Evolutionary conservation across 2,888 invertebrate genomes (phyloP).

Genomic region (Ectropis crepuscularia): DNA sequence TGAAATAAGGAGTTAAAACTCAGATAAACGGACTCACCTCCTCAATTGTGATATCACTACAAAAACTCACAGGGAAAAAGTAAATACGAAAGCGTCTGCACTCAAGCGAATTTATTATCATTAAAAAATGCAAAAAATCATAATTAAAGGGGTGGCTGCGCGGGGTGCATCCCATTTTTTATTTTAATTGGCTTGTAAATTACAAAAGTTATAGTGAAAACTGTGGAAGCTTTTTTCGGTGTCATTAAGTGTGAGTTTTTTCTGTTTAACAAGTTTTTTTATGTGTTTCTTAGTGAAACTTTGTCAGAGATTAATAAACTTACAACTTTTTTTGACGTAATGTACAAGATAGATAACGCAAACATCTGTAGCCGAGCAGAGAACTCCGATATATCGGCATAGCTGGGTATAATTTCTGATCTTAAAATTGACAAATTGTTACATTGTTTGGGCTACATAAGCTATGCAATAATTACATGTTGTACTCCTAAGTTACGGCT

Average conservation of each 20-base stretch:
- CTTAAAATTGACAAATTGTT: no score
- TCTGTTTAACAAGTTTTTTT: constrained; percentile 20
- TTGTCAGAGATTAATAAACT: no score
- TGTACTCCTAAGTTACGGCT: no score
- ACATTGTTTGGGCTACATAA: no score
- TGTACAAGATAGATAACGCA: no score
- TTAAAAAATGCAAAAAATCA: constrained; percentile 82
- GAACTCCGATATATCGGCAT: no score
- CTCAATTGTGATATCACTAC: constrained; percentile 31
- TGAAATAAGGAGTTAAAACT: background rate
- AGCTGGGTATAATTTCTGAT: no score
- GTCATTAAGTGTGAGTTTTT: constrained; percentile 52
- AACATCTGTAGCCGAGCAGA: no score
- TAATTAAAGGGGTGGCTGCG: constrained; percentile 79
- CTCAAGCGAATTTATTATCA: constrained; percentile 78
- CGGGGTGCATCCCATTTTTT: constrained; percentile 79
- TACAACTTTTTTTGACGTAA: no score
- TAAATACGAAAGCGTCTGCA: constrained; percentile 58
- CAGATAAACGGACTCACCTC: constrained; percentile 20
- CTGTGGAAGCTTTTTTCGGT: constrained; percentile 62
- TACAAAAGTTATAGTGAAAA: constrained; percentile 79
- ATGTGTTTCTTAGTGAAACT: constrained; percentile 5
- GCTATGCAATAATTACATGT: no score
- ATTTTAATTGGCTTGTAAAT: constrained; percentile 83
- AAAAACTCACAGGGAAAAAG: constrained; percentile 47